Base-by-base conservation (phyloP, 2,888 invertebrate genomes). In the Lissonota sp. region DNA sequence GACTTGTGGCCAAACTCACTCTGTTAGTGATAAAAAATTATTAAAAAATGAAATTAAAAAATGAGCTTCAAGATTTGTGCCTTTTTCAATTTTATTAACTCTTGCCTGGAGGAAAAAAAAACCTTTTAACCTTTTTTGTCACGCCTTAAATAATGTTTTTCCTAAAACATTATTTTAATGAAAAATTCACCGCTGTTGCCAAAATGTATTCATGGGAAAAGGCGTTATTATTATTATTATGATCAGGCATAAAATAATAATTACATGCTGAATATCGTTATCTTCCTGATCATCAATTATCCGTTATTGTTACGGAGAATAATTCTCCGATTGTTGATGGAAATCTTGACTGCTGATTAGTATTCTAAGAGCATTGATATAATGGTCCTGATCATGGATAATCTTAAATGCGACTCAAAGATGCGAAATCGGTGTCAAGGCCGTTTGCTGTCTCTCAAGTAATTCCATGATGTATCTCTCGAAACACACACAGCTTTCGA, bases 351-450 rank as follows among this genome's bases (percentile, higher is more conserved):
- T 44, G 10, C 10, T 44, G 44, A 44, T 44, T 6, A 55, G 37
- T 26, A 14, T 26, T 8, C 57, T 37, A 14, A 57, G 57, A 37
- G 26, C 16, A 26, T 57, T 26, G 37, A 57, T 4, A 57, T 4
- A 26, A 8, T 53, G 53, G n/a, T 53, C 14, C 14, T 6, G 37
- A 57, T 57, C n/a, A 14, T 3, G 10, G 26, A 57, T 57, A 57
- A 26, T 57, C 26, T 57, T 37, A 53, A 14, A 53, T 26, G 26
- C 57, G 37, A 57, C 37, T 10, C 57, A 26, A 57, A 26, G 57
- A 57, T 8, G 26, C 1, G 10, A 37, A 57, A 57, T 57, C 57
- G 57, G 57, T 57, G 57, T 26, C 57, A 57, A 57, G 57, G 57
- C 57, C 57, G 7, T 57, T 16, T 26, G 37, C 26, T 10, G 26